Base-by-base conservation (phyloP, 2,113 vertebrate species). In the Salvelinus sp. region DNA sequence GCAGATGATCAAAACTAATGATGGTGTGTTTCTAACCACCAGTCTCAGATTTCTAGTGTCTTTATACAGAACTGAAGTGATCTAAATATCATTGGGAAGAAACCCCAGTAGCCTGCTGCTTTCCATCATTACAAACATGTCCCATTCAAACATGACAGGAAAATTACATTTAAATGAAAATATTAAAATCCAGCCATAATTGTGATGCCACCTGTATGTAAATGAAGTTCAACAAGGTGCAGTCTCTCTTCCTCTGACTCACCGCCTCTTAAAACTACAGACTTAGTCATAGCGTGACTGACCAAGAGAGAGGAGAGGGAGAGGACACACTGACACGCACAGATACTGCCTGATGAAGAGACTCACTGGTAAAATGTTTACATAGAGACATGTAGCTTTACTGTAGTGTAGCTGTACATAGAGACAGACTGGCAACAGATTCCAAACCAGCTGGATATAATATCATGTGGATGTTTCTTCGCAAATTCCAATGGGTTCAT, bases 111-210 rank as follows among this genome's bases (percentile, higher is more conserved):
- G 64, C 82, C 82, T 90, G 85, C 80, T 83, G 50, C 16, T n/a
- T 44, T 44, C 3, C 78, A 79, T 89, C 84, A 90, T 91, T 88
- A 88, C 77, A n/a, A 76, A 76, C 81, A 93, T 94, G 92, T 92
- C 88, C 91, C 73, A 92, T 94, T 93, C 93, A 94, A 93, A 94
- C 89, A 81, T 89, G 83, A 79, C 89, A 92, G 88, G 89, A 90
- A 91, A 91, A 90, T 90, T 4, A 82, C 91, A 94, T 93, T 93
- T 93, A 92, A 93, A 94, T 94, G 75, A 82, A 92, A 82, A 88
- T 90, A 91, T 90, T 90, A 90, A 91, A 92, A 93, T 91, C 75
- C 76, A 67, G 74, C 86, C 77, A 75, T 88, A 90, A 90, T 92
- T 92, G 83, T 82, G 87, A 84, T 85, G 84, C 90, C 87, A 91